Evolutionary conservation across 2,797 vertebrate species (phyloP).

Genomic region (Pseudochirops corinnae): DNA sequence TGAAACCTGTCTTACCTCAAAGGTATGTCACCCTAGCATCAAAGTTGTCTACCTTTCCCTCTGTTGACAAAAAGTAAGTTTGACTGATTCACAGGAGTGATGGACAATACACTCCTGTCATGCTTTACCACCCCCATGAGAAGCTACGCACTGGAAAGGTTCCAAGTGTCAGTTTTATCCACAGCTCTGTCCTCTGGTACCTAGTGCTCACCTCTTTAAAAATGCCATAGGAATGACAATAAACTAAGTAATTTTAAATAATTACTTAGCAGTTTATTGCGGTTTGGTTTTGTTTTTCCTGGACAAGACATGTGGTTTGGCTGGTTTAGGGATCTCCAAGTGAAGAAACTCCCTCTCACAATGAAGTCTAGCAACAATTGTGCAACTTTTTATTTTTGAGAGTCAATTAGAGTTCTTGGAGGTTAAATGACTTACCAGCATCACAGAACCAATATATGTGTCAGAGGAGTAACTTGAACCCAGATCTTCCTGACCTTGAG

Average conservation of each 20-base stretch:
- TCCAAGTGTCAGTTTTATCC: constrained; percentile 30
- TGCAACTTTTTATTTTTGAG: neutral
- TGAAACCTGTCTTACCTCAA: constrained; percentile 32
- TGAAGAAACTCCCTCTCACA: neutral
- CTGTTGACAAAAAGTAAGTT: constrained; percentile 20
- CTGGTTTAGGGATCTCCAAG: neutral
- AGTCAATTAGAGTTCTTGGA: neutral
- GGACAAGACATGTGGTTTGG: neutral
- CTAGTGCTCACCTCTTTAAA: neutral
- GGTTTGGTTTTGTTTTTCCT: neutral
- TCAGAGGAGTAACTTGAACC: neutral
- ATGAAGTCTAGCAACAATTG: neutral
- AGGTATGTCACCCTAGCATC: constrained; percentile 51
- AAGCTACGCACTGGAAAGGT: neutral
- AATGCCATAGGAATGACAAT: constrained; percentile 19
- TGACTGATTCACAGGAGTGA: constrained; percentile 32
- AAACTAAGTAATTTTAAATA: neutral
- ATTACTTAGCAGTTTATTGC: neutral
- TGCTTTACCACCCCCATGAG: constrained; percentile 56
- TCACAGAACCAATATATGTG: neutral
- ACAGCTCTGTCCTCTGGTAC: neutral
- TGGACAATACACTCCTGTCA: constrained; percentile 48
- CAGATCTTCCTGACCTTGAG: neutral
- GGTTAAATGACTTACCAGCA: neutral
- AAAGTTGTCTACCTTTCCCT: constrained; percentile 1